Percentiles rank a stretch among this genome's conserved stretches.
phyloP scores from a whole-genome alignment of 2,797 vertebrate genomes.

The Takifugu rubripes region DNA sequence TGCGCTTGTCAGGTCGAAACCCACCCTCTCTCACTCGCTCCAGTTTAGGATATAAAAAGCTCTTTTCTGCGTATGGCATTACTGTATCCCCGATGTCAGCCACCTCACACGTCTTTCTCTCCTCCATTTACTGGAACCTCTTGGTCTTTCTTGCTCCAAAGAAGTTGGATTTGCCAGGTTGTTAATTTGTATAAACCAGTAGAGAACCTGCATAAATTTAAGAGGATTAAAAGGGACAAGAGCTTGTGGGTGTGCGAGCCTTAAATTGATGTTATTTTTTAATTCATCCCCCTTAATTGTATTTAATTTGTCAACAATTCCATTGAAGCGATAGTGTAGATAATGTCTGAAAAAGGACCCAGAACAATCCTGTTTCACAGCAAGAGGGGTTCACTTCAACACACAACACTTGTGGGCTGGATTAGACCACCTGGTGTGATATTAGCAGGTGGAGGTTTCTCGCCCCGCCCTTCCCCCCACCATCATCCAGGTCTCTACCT shows the following conservation, averaged over 20 bases:
- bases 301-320: not conserved
- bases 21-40: slow-evolving; percentile 22
- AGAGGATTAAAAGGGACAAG: slow-evolving; percentile 44
- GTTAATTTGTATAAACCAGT: slow-evolving; percentile 66
- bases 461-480: slow-evolving; percentile 24
- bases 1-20: slow-evolving; percentile 58
- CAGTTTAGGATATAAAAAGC: slow-evolving; percentile 49
- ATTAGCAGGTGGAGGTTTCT: slow-evolving; percentile 40
- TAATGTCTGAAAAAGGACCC: slow-evolving; percentile 35
- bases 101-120: slow-evolving; percentile 40
- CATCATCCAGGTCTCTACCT: slow-evolving; percentile 58
- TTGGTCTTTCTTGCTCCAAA: slow-evolving; percentile 28
- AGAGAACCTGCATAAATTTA: slow-evolving; percentile 44
- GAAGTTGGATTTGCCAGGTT: slow-evolving; percentile 50
- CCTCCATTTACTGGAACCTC: slow-evolving; percentile 35
- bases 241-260: slow-evolving; percentile 13
- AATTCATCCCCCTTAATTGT: not conserved
- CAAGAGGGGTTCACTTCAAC: slow-evolving; percentile 36
- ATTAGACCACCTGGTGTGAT: slow-evolving; percentile 64
- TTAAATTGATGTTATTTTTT: slow-evolving; percentile 22
- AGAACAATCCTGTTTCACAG: slow-evolving; percentile 30
- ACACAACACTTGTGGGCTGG: slow-evolving; percentile 42
- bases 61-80: slow-evolving; percentile 41
- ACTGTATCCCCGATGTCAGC: slow-evolving; percentile 55
- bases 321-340: slow-evolving; percentile 18